Evolutionary conservation across 2,797 vertebrate genomes (phyloP), one percentile per base, ranked within the genome.

Genomic region (Phalloptychus januarius): DNA sequence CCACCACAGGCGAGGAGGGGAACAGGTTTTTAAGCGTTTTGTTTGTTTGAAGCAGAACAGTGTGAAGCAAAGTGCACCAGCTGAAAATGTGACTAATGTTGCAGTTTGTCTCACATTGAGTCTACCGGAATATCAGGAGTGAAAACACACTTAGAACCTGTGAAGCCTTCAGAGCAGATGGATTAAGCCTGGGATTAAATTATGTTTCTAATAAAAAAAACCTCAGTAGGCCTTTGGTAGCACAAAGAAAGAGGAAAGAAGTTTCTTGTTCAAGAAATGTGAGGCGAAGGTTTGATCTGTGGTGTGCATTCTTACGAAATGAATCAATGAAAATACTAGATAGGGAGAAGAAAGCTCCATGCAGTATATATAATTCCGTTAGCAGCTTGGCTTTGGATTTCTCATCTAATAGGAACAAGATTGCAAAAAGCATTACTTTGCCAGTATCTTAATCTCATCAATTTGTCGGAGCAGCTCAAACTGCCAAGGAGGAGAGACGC

Each of bases 401-500:
- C 54, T 70, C 7, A 76, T 78, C 48, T 72, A 76, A 74, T 28
- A 52, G 67, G 67, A 83, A 75, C 45, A 73, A 77, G 36, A 75
- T 61, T 61, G 46, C 56, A 67, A 16, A 54, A 74, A 81, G 36
- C 36, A 72, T 23, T 13, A 33, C 63, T 67, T 72, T 77, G 75
- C 52, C 71, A 72, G 31, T 20, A 40, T 80, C 36, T 80, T 77
- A 71, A 84, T 85, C 79, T 56, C 69, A 74, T 71, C 52, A 77
- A 79, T 82, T 77, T 86, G 79, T 84, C 78, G 48, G n/a, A 61
- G 63, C 40, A 58, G 71, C 74, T 13, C 63, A 28, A 38, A 72
- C 77, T 78, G 83, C 83, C 77, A 80, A 83, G 54, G 40, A 65
- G 36, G 38, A 72, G 48, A 76, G 36, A 74, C 46, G 33, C 28